Evolutionary conservation across 2,113 vertebrate genomes (phyloP), one percentile per base, ranked within the genome.

Genomic region (Alethe diademata): DNA sequence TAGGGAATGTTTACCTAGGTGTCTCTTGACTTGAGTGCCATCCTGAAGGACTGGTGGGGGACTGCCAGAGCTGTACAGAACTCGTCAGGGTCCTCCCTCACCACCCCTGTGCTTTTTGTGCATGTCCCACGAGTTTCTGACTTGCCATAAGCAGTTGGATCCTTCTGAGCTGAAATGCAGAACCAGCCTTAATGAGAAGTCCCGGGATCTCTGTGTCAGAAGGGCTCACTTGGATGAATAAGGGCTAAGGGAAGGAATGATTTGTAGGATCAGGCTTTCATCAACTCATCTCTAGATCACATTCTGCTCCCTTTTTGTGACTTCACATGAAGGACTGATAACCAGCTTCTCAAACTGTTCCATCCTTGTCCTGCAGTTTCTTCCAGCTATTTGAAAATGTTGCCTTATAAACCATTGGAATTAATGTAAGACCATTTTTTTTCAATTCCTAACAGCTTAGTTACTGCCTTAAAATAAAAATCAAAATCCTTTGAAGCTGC

Each of bases 1-100:
- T 96, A 93, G 88, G 89, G 79, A 78, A 74, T 93, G 96, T 86
- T 79, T 87, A 82, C 53, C 24, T 78, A 51, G 83, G 16, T 88
- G 87, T 87, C 45, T 90, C 57, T 82, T 84, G 88, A 71, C 60
- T 88, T 25, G 81, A 71, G 93, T 96, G 96, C 91, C 95, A 94
- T 92, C 42, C 20, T 7, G 14, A 70, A 80, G 86, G 45, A 45
- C 79, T 56, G 73, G 28, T 7, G n/a, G 82, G 82, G 81, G 47
- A 47, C 28, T 76, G 38, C 15, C 66, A 91, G 65, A 40, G 33
- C 57, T 43, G 7, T 76, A 14, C 50, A 22, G 67, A 70, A 31
- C 79, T 79, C 5, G 0, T 89, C 73, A 54, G 56, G 53, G 23
- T 66, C 83, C 74, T 78, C 33, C 83, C 56, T 84, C 6, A 18